Conservation (phyloP, 2,888 invertebrate genomes). For the Phalera bucephala region DNA sequence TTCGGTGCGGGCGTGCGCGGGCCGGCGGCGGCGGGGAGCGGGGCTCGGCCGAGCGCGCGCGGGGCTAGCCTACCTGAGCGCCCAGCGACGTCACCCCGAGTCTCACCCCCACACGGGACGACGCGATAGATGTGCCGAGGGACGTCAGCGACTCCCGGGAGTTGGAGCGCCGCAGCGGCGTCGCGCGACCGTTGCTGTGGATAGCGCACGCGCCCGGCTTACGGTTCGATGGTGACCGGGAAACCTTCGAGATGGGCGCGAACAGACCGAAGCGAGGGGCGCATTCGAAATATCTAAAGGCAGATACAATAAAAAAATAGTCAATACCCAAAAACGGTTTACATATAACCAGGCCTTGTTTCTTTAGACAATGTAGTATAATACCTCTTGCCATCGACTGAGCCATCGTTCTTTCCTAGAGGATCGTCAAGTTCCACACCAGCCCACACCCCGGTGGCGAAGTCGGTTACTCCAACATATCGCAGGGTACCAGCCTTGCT, state of each 20-base stretch:
- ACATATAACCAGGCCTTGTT: no score
- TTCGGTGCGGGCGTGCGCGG: slow-evolving; percentile 54
- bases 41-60: slow-evolving; percentile 77
- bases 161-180: slow-evolving; percentile 86
- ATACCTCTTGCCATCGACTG: slow-evolving; percentile 96
- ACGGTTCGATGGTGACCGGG: slow-evolving; percentile 90
- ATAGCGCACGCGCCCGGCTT: slow-evolving; percentile 85
- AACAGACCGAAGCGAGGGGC: slow-evolving; percentile 95
- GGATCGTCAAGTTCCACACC: slow-evolving; percentile 97
- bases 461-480: slow-evolving; percentile 94
- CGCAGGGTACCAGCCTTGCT: slow-evolving; percentile 94
- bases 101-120: slow-evolving; percentile 86
- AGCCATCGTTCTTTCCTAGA: slow-evolving; percentile 97
- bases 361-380: no score
- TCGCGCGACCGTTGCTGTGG: slow-evolving; percentile 85
- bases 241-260: slow-evolving; percentile 95
- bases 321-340: no score
- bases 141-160: slow-evolving; percentile 93
- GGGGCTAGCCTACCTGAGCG: slow-evolving; percentile 85
- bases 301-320: no score
- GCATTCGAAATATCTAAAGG: slow-evolving; percentile 95
- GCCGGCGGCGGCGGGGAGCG: slow-evolving; percentile 47
- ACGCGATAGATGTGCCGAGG: slow-evolving; percentile 84
- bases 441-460: slow-evolving; percentile 97
- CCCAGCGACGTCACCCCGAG: slow-evolving; percentile 88